Conservation (phyloP, 2,113 vertebrate genomes). For the Microtus oregoni region DNA sequence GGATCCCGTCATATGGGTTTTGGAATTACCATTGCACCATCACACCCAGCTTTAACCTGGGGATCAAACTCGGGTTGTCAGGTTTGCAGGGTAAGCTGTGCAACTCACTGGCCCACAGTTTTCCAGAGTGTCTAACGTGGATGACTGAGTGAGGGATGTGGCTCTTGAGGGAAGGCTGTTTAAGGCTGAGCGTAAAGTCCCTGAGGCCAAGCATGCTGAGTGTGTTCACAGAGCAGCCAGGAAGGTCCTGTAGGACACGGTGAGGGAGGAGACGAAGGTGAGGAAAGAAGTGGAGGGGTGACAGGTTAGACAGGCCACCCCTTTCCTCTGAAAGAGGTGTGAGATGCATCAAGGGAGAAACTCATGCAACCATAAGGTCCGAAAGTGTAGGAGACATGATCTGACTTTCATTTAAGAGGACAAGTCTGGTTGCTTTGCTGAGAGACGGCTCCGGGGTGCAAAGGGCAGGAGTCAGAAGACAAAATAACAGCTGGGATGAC, state of each 20-base stretch:
- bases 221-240: too few species aligned
- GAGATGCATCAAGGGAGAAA: background rate
- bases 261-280: background rate
- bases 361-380: background rate
- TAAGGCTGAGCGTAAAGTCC: background rate
- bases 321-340: background rate
- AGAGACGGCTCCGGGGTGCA: background rate
- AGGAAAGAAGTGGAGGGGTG: background rate
- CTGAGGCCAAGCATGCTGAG: background rate
- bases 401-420: background rate
- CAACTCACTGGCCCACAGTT: background rate
- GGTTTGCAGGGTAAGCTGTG: background rate
- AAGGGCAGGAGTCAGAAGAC: background rate
- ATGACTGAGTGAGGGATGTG: background rate
- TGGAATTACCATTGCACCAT: background rate
- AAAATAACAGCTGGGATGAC: background rate
- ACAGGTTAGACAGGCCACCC: background rate
- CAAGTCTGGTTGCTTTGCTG: background rate
- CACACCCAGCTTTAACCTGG: background rate
- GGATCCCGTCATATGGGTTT: background rate
- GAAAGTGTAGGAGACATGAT: background rate
- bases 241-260: background rate
- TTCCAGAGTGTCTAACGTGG: background rate
- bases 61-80: background rate
- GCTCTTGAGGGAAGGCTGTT: background rate